Evolutionary conservation across 2,888 invertebrate species (phyloP), one percentile per base, ranked within the genome.

Genomic region (Lymantria monacha): DNA sequence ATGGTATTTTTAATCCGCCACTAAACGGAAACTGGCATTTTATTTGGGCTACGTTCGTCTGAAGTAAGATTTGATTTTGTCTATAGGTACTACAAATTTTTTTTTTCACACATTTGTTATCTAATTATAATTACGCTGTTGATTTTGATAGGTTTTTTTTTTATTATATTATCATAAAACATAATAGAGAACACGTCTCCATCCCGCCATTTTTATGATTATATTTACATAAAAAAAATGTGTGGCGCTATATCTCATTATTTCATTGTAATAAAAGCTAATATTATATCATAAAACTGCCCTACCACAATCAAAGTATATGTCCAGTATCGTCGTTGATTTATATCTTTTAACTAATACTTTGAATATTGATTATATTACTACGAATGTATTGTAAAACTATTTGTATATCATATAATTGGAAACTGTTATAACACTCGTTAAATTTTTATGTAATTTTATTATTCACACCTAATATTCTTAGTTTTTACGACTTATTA

Each of bases 221-320:
- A 22, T 22, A 22, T 22, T 22, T 22, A 22, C 22, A 22, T 22
- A 22, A 22, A 22, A 22, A 22, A 22, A 22, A 22, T 22, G 22
- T 22, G 22, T 22, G 22, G 22, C 13, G 30, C 40, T 55, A 33
- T 10, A 33, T 51, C 47, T 53, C 50, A 55, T 48, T 58, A 56
- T 49, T 63, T 62, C 57, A 58, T 53, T 63, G 49, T 11, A 7
- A 42, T 42, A 57, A 53, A 51, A 50, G 58, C 57, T 55, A 63
- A 70, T 57, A 59, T 46, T 51, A 57, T 66, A 72, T 70, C 72
- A 71, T 84, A 80, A 81, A 82, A 81, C 82, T 84, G 78, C 72
- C 81, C 83, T 85, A 81, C 79, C 81, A 51, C 81, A 85, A 83
- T 64, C 63, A 61, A 55, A 42, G 31, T 13, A 57, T 45, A 49